A percentile compares a stretch with the other conserved stretches of the same genome.
These are phyloP conservation scores for Chloropsis cyanopogon DNA, from an alignment of 2,113 vertebrate genomes.

Conservation along the genomic window DNA sequence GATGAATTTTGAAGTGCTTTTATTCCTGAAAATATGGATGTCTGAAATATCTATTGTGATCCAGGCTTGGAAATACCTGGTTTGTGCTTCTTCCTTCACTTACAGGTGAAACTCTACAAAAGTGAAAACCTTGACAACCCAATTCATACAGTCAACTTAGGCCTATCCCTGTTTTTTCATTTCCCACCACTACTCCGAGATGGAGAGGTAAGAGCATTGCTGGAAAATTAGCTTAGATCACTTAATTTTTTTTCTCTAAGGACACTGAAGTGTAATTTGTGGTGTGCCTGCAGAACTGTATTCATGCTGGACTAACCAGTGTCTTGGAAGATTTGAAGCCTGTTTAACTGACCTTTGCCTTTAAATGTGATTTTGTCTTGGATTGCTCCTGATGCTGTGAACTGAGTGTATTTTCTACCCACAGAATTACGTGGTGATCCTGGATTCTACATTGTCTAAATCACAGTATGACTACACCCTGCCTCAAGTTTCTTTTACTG, in stretches of 20 bases:
- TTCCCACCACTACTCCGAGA: constrained; percentile 92
- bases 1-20: neutral
- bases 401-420: neutral
- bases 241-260: neutral
- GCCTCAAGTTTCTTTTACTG: constrained; percentile 90
- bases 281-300: neutral
- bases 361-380: neutral
- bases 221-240: neutral
- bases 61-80: neutral
- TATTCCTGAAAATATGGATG: neutral
- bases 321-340: neutral
- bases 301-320: neutral
- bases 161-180: constrained; percentile 95
- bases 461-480: constrained; percentile 92
- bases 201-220: constrained; percentile 81
- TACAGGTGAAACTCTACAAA: constrained; percentile 92
- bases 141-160: constrained; percentile 90
- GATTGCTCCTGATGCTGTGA: neutral
- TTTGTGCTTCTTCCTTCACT: neutral
- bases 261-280: neutral
- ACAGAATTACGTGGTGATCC: constrained; percentile 89
- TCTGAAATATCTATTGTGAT: neutral
- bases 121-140: constrained; percentile 96
- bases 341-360: neutral
- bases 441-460: constrained; percentile 88